Base-by-base conservation (phyloP, 2,113 vertebrate genomes). In the Cavia porcellus region DNA sequence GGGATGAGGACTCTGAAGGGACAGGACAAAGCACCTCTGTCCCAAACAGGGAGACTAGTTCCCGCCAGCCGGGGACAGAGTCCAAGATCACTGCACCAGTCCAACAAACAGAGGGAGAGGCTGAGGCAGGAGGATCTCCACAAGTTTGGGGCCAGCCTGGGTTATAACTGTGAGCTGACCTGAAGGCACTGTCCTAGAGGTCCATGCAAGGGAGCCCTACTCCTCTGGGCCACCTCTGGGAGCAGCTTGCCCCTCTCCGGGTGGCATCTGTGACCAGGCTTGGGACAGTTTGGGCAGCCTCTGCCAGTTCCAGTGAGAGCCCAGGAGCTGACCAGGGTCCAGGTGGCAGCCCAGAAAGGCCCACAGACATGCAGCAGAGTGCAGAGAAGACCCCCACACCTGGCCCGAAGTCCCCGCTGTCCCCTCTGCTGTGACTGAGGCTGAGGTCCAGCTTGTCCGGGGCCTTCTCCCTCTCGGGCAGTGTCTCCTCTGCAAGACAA, bases 381-480 rank as follows among this genome's bases (percentile, higher is more conserved):
- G 42, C 52, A 13, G 2, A 1, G 22, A 22, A 9, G 24, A 81
- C 38, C 24, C 22, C 45, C 96, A 70, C 90, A 99, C 99, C 99
- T 99, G 99, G 95, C 97, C 99, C 99, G 95, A 98, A 98, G 52
- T 99, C 99, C 35, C 98, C 99, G 62, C 99, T 98, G 25, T 99
- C 99, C 9, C 88, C 98, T 98, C 99, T 99, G 19, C 98, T 96
- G 13, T 95, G 98, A 59, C 97, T 96, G 95, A 93, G 95, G 95
- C 98, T 99, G 1, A 96, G 82, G 57, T 99, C 99, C 10, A 8
- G 94, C 97, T 99, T 99, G 95, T 99, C 99, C 17, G 97, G 96
- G 28, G 97, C 79, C 59, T 98, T 99, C 66, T 99, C 99, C 1
- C 98, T 97, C 79, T 99, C 99, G 25, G 98, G 98, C 95, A 97